Base-by-base conservation (phyloP, 2,797 vertebrate genomes). In the Spizella passerina region DNA sequence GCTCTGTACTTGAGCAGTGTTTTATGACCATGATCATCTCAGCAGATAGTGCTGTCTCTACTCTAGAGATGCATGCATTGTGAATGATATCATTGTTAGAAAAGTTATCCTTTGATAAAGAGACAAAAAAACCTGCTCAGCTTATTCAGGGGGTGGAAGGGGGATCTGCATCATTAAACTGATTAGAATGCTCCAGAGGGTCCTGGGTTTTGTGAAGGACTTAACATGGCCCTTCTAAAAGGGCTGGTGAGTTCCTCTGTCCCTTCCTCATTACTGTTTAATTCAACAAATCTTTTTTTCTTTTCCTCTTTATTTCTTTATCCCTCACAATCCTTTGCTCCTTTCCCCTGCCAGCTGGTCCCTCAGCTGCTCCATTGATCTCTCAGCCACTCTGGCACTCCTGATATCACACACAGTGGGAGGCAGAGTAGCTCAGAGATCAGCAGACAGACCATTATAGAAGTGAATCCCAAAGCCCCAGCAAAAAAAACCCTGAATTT, bases 331-430 rank as follows among this genome's bases (percentile, higher is more conserved):
- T 93, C 91, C 86, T 88, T 83, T 94, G 84, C 93, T 92, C 82
- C 95, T 82, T 94, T 92, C 76, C 83, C 38, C 72, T 94, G 86
- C 91, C 96, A 96, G 93, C 94, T 97, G 95, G 90, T 93, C 72
- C 90, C 87, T 95, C 96, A 96, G 92, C 91, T 96, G 94, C 88
- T 96, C 53, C 89, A 96, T 92, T 97, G 96, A 96, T 97, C 92
- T 93, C 81, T 84, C 83, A 85, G 90, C 86, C 72, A 73, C 83
- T 88, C 83, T 88, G 90, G 72, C 91, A 94, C 81, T 96, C 81
- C 92, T 82, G 83, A 77, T 95, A 92, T 87, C 85, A 80, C 77
- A 60, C 95, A 46, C 95, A 93, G 95, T 78, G 77, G 94, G 96
- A 95, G 93, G 89, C 88, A 94, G 71, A 94, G 93, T 55, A 91